Evolutionary conservation across 1,140 invertebrate species (phyloP).

Genomic region (Drosophila funebris): DNA sequence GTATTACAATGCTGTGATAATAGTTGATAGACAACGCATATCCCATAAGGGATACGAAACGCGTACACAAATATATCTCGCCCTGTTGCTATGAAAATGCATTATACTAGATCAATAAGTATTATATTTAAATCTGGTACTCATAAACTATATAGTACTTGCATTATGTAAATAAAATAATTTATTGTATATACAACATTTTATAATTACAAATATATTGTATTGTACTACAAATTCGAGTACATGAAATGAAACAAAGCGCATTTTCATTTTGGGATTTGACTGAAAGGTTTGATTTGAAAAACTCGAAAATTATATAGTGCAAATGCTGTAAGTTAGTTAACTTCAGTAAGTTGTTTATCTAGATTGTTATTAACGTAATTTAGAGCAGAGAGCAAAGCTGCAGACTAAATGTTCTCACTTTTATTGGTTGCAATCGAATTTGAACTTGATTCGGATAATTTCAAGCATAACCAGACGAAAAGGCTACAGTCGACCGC

Average conservation of each 20-base stretch:
- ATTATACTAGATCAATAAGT: constrained; percentile 7
- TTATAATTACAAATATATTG: constrained; percentile 9
- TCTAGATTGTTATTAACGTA: too few relatives aligned
- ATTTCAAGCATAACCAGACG: too few relatives aligned
- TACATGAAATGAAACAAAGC: not conserved
- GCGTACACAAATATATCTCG: constrained; percentile 38
- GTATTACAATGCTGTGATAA: constrained; percentile 75
- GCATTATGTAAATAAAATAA: not conserved
- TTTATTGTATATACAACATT: not conserved
- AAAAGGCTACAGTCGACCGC: too few relatives aligned
- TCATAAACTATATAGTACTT: too few relatives aligned
- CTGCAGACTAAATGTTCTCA: too few relatives aligned
- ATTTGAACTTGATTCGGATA: too few relatives aligned
- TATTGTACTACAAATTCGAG: not conserved
- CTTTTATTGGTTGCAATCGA: too few relatives aligned
- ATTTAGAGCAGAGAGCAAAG: too few relatives aligned
- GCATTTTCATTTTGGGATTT: not conserved
- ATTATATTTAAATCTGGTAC: not conserved
- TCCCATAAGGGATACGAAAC: constrained; percentile 28
- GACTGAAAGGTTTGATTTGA: too few relatives aligned
- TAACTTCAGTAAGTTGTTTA: too few relatives aligned
- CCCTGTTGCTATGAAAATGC: constrained; percentile 27
- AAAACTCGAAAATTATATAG: too few relatives aligned
- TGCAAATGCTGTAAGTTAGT: too few relatives aligned
- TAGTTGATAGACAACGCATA: constrained; percentile 50